Evolutionary conservation across 1,140 invertebrate genomes (phyloP).

Genomic region (Pollicipes pollicipes): DNA sequence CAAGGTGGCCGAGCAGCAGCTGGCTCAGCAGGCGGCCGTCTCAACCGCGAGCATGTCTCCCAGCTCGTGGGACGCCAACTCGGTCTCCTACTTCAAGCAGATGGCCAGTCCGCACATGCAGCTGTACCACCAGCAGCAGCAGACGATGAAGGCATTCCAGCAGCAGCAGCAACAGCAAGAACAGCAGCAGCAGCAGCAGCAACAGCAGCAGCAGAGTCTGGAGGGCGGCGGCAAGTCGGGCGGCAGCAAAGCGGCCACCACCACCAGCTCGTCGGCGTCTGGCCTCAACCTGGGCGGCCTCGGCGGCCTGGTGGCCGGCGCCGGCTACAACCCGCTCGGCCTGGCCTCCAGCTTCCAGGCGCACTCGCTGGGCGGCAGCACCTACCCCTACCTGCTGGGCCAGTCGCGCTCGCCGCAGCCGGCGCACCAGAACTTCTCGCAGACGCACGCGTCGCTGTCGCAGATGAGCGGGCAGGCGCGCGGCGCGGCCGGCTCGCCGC

Average conservation of each 20-base stretch:
- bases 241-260: not conserved
- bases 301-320: constrained; percentile 4
- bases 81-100: constrained; percentile 1
- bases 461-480: not conserved
- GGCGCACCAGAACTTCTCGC: constrained; percentile 15
- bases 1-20: not conserved
- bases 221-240: not conserved
- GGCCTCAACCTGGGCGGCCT: not conserved
- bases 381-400: not conserved
- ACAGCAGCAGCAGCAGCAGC: not conserved
- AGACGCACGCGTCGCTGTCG: constrained; percentile 15
- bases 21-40: not conserved
- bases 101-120: constrained; percentile 3
- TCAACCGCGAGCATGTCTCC: not conserved
- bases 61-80: not conserved
- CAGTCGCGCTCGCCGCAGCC: constrained; percentile 17
- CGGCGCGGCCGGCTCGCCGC: not conserved
- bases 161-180: not conserved
- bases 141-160: not conserved
- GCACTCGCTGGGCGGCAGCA: not conserved
- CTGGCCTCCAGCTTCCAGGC: not conserved
- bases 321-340: constrained; percentile 1
- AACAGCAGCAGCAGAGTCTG: not conserved
- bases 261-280: not conserved
- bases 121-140: constrained; percentile 2